phyloP scores from a whole-genome alignment of 2,888 invertebrate species.

The Lasiommata megera region DNA sequence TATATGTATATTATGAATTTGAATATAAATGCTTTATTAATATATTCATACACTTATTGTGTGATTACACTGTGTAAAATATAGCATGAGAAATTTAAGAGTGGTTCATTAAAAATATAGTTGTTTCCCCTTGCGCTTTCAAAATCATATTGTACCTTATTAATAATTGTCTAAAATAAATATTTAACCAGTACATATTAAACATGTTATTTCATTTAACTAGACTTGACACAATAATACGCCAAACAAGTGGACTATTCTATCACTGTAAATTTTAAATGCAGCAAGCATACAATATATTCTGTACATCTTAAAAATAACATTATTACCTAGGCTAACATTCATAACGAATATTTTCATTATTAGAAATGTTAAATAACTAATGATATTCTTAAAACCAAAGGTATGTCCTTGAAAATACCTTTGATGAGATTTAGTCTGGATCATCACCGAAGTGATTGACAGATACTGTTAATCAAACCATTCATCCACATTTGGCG shows the following conservation, averaged over 20 bases:
- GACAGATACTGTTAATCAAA: constrained; percentile 66
- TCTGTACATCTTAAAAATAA: constrained; percentile 10
- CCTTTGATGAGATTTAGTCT: not conserved
- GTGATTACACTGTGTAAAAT: constrained; percentile 63
- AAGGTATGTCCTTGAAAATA: constrained; percentile 8
- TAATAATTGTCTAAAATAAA: constrained; percentile 70
- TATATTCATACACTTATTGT: constrained; percentile 50
- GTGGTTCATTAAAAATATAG: constrained; percentile 58
- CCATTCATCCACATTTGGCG: constrained; percentile 92
- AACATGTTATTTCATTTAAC: constrained; percentile 42
- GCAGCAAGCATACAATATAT: constrained; percentile 5
- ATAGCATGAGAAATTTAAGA: constrained; percentile 54
- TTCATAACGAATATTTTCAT: not conserved
- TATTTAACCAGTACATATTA: constrained; percentile 72
- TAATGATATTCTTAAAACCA: constrained; percentile 11
- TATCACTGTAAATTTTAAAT: constrained; percentile 20
- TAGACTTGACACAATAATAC: constrained; percentile 4
- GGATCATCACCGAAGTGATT: constrained; percentile 28
- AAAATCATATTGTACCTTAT: constrained; percentile 63
- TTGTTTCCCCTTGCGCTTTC: constrained; percentile 70
- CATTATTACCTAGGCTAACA: not conserved
- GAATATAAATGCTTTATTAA: constrained; percentile 57
- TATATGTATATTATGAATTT: constrained; percentile 69
- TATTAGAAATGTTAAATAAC: constrained; percentile 9
- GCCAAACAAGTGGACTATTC: constrained; percentile 14